Conservation (phyloP, 2,797 vertebrate species). For the Sebastolobus alascanus region DNA sequence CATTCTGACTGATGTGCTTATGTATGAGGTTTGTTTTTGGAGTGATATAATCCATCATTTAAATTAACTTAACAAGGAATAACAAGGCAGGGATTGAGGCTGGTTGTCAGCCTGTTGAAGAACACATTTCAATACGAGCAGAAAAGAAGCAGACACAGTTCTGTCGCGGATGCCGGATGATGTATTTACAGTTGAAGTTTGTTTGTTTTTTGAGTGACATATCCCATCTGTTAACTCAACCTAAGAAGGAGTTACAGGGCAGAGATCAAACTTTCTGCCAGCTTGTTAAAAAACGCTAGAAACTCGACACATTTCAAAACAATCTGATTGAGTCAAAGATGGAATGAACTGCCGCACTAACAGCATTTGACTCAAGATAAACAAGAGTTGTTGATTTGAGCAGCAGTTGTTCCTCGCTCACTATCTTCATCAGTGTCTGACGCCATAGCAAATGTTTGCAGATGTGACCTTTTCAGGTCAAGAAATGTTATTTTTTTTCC, state of each 20-base stretch:
- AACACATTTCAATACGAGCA: slow-evolving; percentile 3
- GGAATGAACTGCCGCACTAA: neutral
- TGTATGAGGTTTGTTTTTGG: slow-evolving; percentile 19
- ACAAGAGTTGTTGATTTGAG: neutral
- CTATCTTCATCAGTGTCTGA: neutral
- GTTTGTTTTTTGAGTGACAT: neutral
- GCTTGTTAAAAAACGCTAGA: neutral
- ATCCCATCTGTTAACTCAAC: slow-evolving; percentile 19
- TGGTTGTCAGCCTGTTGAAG: neutral
- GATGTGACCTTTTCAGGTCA: neutral
- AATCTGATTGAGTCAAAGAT: neutral
- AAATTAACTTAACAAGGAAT: slow-evolving; percentile 27
- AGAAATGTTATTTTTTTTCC: neutral
- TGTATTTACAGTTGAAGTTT: neutral
- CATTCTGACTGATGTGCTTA: slow-evolving; percentile 17
- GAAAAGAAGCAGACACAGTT: neutral
- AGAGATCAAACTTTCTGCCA: slow-evolving; percentile 25
- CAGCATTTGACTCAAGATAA: neutral
- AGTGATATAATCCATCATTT: slow-evolving; percentile 32
- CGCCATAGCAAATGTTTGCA: neutral
- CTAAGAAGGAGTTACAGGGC: slow-evolving; percentile 13
- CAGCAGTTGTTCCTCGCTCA: slow-evolving; percentile 9
- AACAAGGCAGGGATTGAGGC: slow-evolving; percentile 6
- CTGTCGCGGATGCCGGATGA: slow-evolving; percentile 7
- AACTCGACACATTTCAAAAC: slow-evolving; percentile 14